phyloP scores from a whole-genome alignment of 2,113 vertebrate species.

The Istiophorus platypterus region DNA sequence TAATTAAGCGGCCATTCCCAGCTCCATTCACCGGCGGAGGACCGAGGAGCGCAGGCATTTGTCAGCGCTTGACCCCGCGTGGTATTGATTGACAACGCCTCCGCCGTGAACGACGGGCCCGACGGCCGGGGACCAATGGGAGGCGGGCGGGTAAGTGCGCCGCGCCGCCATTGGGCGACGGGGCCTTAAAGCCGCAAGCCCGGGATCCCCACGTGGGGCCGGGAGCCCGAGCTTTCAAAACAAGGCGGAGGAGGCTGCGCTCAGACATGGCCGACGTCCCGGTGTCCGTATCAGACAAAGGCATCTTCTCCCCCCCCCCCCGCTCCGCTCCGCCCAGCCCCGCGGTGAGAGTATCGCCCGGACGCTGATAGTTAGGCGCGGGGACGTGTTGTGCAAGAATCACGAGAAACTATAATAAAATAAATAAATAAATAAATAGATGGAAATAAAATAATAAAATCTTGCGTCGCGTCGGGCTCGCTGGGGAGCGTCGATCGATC shows the following conservation, averaged over 20 bases:
- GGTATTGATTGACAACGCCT: constrained; percentile 93
- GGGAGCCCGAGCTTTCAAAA: constrained; percentile 79
- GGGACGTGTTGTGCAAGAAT: constrained; percentile 59
- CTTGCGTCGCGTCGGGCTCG: too few species aligned
- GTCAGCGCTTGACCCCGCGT: constrained; percentile 95
- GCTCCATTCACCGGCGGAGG: constrained; percentile 91
- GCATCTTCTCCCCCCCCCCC: constrained; percentile 75
- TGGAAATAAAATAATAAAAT: too few species aligned
- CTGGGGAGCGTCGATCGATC: constrained; percentile 69
- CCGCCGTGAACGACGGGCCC: constrained; percentile 82
- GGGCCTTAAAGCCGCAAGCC: constrained; percentile 81
- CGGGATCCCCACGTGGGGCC: constrained; percentile 88
- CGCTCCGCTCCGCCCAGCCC: constrained; percentile 63
- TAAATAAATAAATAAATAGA: too few species aligned
- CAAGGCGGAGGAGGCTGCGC: constrained; percentile 75
- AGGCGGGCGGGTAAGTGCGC: constrained; percentile 16
- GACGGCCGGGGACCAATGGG: constrained; percentile 79
- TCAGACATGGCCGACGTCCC: constrained; percentile 88
- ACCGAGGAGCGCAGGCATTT: constrained; percentile 92
- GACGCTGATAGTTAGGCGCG: constrained; percentile 68
- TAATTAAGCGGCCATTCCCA: constrained; percentile 97
- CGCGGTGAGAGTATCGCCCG: constrained; percentile 67
- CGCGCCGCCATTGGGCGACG: constrained; percentile 82
- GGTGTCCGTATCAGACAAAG: constrained; percentile 84
- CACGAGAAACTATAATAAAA: constrained; percentile 43